These are phyloP conservation scores for Neosalanx taihuensis DNA, from an alignment of 2,797 vertebrate species.

Conservation along the genomic window DNA sequence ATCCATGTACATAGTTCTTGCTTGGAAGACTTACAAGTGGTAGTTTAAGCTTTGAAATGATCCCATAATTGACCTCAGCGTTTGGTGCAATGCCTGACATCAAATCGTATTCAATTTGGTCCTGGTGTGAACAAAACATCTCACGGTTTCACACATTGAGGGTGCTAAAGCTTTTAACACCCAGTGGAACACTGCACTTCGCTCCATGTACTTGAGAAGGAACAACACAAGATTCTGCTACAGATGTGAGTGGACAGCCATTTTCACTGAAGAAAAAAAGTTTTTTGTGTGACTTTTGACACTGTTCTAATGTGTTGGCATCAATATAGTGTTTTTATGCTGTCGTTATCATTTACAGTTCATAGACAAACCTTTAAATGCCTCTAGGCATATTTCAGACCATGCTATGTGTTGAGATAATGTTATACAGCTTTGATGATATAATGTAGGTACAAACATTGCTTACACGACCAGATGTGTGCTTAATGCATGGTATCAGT, in stretches of 20 bases:
- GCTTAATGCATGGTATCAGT: slow-evolving; percentile 53
- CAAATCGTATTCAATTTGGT: slow-evolving; percentile 67
- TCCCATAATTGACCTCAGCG: slow-evolving; percentile 59
- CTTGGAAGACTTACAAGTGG: slow-evolving; percentile 20
- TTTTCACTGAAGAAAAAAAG: slow-evolving; percentile 1
- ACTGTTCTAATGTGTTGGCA: no score
- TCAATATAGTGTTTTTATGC: no score
- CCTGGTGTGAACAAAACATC: slow-evolving; percentile 77
- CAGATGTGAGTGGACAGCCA: slow-evolving; percentile 66
- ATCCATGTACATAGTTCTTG: not conserved
- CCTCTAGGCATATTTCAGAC: slow-evolving; percentile 53
- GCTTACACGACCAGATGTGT: slow-evolving; percentile 57
- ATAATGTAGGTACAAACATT: slow-evolving; percentile 49
- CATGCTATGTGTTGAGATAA: slow-evolving; percentile 52
- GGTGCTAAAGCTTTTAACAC: slow-evolving; percentile 78
- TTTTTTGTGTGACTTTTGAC: no score
- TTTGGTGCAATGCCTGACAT: slow-evolving; percentile 66
- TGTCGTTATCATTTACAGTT: no score
- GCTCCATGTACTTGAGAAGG: slow-evolving; percentile 70
- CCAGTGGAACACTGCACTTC: slow-evolving; percentile 70
- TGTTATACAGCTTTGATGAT: slow-evolving; percentile 64
- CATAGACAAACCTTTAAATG: no score
- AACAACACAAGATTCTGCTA: slow-evolving; percentile 67
- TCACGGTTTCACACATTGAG: slow-evolving; percentile 77
- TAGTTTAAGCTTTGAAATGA: slow-evolving; percentile 61